A percentile compares a stretch with the other conserved stretches of the same genome.
phyloP scores from a whole-genome alignment of 2,888 invertebrate genomes.

The Leptinotarsa tumamoca region DNA sequence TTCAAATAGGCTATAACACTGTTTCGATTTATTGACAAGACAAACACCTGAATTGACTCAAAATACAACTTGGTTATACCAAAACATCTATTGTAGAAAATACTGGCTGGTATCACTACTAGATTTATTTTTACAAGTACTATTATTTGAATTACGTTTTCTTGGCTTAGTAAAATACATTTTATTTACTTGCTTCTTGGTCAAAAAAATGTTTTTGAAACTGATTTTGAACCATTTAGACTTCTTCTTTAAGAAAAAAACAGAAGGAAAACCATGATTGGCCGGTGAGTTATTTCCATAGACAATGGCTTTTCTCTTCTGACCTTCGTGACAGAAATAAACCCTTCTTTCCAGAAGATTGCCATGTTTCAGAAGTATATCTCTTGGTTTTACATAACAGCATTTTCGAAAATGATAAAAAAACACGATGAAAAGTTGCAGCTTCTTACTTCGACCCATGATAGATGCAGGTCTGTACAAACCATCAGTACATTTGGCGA shows the following conservation, averaged over 20 bases:
- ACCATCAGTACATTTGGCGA: slow-evolving; percentile 47
- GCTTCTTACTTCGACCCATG: slow-evolving; percentile 48
- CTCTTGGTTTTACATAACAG: slow-evolving; percentile 43
- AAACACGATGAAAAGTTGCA: slow-evolving; percentile 43
- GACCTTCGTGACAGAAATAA: slow-evolving; percentile 43
- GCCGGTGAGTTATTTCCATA: slow-evolving; percentile 54
- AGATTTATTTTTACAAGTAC: slow-evolving; percentile 17
- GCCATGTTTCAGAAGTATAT: slow-evolving; percentile 50
- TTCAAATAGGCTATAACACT: neutral
- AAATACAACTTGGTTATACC: slow-evolving; percentile 2
- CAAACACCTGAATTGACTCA: neutral
- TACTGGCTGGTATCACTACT: slow-evolving; percentile 15
- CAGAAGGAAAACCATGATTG: slow-evolving; percentile 49
- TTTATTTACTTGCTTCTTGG: slow-evolving; percentile 47
- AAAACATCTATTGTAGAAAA: neutral
- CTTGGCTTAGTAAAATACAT: slow-evolving; percentile 38
- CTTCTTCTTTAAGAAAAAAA: slow-evolving; percentile 49
- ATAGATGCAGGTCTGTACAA: slow-evolving; percentile 47
- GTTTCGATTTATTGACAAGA: neutral
- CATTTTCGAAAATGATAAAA: slow-evolving; percentile 51
- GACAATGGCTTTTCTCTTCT: slow-evolving; percentile 44
- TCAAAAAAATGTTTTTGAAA: slow-evolving; percentile 49
- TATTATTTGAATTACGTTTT: slow-evolving; percentile 9
- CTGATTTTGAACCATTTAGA: slow-evolving; percentile 47
- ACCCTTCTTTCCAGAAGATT: slow-evolving; percentile 49